These are phyloP conservation scores for Gambelia wislizenii DNA, from an alignment of 2,797 vertebrate genomes.

Conservation along the genomic window DNA sequence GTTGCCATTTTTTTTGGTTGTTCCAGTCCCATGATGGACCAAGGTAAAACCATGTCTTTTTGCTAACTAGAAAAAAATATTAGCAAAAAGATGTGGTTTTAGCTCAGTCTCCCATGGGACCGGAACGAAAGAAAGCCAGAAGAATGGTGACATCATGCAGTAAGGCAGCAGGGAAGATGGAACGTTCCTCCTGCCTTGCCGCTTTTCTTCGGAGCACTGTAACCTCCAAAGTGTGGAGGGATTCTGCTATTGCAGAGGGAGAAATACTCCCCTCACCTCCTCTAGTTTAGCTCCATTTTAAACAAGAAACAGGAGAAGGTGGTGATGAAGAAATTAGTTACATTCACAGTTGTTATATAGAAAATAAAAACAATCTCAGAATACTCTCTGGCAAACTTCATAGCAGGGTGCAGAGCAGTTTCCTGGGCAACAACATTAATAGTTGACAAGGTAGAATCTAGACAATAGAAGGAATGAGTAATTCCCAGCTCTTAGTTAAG, in stretches of 20 bases:
- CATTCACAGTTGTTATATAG: conserved; percentile 57
- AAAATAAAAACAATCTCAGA: conserved; percentile 80
- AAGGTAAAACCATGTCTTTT: too few species aligned
- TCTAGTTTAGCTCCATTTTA: conserved; percentile 63
- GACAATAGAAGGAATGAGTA: conserved; percentile 72
- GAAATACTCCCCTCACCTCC: conserved; percentile 49
- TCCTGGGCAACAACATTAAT: conserved; percentile 78
- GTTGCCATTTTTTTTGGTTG: too few species aligned
- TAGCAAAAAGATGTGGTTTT: too few species aligned
- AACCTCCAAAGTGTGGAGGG: too few species aligned
- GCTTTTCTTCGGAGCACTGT: too few species aligned
- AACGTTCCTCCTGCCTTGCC: too few species aligned
- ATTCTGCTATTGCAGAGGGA: conserved; percentile 53
- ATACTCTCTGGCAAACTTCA: conserved; percentile 76
- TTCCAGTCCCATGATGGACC: too few species aligned
- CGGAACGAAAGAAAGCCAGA: too few species aligned
- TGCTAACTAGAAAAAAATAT: too few species aligned
- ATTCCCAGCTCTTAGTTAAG: conserved; percentile 50
- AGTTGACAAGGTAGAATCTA: conserved; percentile 68
- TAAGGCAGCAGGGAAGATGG: too few species aligned
- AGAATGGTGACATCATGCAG: too few species aligned
- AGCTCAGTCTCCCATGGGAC: too few species aligned
- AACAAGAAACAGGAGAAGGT: conserved; percentile 46
- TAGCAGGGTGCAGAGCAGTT: conserved; percentile 76
- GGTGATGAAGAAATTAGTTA: conserved; percentile 67